Percentiles rank a stretch among this genome's conserved stretches.
Evolutionary conservation across 2,113 vertebrate genomes (phyloP).

Genomic region (Lasiurus cinereus): DNA sequence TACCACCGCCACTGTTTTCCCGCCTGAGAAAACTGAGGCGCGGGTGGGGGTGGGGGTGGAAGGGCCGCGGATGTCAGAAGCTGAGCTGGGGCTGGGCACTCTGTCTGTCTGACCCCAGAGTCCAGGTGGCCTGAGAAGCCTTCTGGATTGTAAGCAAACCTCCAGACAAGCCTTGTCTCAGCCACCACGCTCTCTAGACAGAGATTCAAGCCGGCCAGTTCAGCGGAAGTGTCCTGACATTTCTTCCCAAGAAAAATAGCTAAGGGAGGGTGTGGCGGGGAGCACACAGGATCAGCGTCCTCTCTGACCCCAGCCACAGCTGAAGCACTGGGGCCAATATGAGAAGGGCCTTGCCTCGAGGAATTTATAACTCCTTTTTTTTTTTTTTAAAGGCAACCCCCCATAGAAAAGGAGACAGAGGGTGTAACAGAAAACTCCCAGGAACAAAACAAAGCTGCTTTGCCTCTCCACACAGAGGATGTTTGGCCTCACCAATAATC

Average conservation of each 20-base stretch:
- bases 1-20: neutral
- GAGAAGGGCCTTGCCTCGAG: constrained; percentile 1
- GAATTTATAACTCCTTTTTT: neutral
- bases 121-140: neutral
- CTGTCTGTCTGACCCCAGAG: neutral
- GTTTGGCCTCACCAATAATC: neutral
- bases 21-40: neutral
- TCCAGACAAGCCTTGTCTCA: neutral
- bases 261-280: neutral
- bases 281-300: no score
- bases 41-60: neutral
- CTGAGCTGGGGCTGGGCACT: neutral
- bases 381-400: neutral
- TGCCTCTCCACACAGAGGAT: neutral
- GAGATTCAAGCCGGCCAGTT: neutral
- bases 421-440: neutral
- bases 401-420: neutral
- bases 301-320: neutral
- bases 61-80: neutral
- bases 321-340: neutral
- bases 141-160: neutral
- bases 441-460: neutral
- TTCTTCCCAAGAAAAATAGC: neutral
- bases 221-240: neutral
- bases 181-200: neutral